phyloP scores from a whole-genome alignment of 1,140 invertebrate species.

The Pseudobourletiella spinata region DNA sequence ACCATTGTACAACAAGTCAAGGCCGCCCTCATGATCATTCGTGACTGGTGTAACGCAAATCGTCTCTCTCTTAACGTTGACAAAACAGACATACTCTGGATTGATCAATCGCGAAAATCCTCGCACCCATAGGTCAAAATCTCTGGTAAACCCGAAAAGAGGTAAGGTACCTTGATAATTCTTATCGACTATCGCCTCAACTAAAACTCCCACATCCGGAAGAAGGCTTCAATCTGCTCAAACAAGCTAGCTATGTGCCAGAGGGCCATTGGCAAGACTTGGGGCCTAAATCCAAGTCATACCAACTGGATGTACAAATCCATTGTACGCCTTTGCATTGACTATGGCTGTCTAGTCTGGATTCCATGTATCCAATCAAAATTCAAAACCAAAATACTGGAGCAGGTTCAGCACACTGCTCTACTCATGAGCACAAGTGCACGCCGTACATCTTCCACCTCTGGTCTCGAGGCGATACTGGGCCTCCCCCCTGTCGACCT shows the following conservation, averaged over 20 bases:
- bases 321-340: constrained; percentile 4
- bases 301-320: constrained; percentile 15
- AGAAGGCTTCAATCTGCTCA: background rate
- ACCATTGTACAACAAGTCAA: no score
- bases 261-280: constrained; percentile 4
- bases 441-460: constrained; percentile 7
- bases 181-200: background rate
- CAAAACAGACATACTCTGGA: no score
- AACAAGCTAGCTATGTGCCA: constrained; percentile 1
- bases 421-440: constrained; percentile 3
- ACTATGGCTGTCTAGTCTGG: constrained; percentile 13
- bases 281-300: constrained; percentile 5
- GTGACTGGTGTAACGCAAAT: no score
- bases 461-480: background rate
- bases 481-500: constrained; percentile 4
- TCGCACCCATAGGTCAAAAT: no score
- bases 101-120: no score
- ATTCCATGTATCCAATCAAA: background rate
- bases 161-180: constrained; percentile 7
- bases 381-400: background rate
- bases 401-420: constrained; percentile 1
- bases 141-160: no score
- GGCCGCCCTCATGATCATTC: no score
- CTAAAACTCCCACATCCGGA: background rate
- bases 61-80: no score